Evolutionary conservation across 2,113 vertebrate genomes (phyloP).

Genomic region (Ailuropoda melanoleuca): DNA sequence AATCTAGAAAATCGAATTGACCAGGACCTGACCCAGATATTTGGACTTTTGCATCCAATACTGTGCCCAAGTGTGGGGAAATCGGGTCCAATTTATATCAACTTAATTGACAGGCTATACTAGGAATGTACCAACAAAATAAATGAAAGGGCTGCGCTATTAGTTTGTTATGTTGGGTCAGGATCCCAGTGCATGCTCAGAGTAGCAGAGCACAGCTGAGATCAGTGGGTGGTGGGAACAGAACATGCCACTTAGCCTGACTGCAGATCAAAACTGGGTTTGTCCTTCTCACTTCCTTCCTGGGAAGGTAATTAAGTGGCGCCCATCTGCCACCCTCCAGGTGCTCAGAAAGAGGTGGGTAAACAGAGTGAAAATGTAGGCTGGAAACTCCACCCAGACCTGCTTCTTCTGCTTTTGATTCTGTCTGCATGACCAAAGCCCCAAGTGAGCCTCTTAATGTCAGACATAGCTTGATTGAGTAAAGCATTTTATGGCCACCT

Average conservation of each 20-base stretch:
- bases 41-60: not conserved
- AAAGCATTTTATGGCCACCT: too few relatives aligned
- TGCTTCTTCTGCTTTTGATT: not conserved
- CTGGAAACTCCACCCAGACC: not conserved
- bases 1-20: not conserved
- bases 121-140: not conserved
- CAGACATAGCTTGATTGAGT: too few relatives aligned
- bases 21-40: not conserved
- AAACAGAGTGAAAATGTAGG: not conserved
- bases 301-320: not conserved
- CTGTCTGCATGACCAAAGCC: not conserved
- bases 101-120: not conserved
- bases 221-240: not conserved
- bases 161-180: not conserved
- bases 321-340: not conserved
- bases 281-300: slow-evolving; percentile 16
- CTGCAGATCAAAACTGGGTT: not conserved
- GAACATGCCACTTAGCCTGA: not conserved
- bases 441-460: not conserved
- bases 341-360: not conserved
- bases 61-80: not conserved
- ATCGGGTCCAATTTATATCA: not conserved
- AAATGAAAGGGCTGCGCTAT: not conserved
- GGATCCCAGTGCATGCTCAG: not conserved
- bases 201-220: not conserved